Percentiles rank a stretch among this genome's conserved stretches.
These are phyloP conservation scores for Dasysyrphus albostriatus DNA, from an alignment of 2,888 invertebrate genomes.

Conservation along the genomic window DNA sequence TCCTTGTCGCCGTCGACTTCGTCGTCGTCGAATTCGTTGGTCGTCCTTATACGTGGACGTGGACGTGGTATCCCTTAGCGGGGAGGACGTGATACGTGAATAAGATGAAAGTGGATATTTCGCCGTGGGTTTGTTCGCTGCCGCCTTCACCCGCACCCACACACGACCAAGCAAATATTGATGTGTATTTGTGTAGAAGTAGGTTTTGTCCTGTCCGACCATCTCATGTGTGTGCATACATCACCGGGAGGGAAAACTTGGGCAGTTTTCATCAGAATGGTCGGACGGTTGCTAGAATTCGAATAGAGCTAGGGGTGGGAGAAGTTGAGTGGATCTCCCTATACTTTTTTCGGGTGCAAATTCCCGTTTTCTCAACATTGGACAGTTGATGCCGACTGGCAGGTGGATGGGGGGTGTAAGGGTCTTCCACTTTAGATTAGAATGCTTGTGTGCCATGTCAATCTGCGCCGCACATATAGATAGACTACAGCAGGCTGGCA, in stretches of 20 bases:
- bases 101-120: constrained; percentile 75
- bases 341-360: constrained; percentile 71
- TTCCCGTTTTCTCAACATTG: constrained; percentile 74
- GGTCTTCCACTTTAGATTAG: constrained; percentile 76
- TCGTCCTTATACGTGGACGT: constrained; percentile 61
- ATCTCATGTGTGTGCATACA: constrained; percentile 70
- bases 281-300: constrained; percentile 27
- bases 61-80: constrained; percentile 67
- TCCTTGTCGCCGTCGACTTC: constrained; percentile 47
- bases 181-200: constrained; percentile 35
- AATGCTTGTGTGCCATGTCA: constrained; percentile 75
- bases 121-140: constrained; percentile 66
- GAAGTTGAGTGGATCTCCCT: constrained; percentile 55
- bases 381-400: constrained; percentile 71
- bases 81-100: constrained; percentile 59
- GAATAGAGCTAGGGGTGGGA: constrained; percentile 16
- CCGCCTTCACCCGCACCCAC: constrained; percentile 57
- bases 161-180: constrained; percentile 32
- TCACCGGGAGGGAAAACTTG: constrained; percentile 70
- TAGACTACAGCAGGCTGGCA: constrained; percentile 33
- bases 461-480: constrained; percentile 67
- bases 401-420: constrained; percentile 61
- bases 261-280: constrained; percentile 66
- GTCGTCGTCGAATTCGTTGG: constrained; percentile 45
- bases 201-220: constrained; percentile 43